Percentiles rank a stretch among this genome's conserved stretches.
These are phyloP conservation scores for Drosophila bocqueti DNA, from an alignment of 1,140 invertebrate species.

Conservation along the genomic window DNA sequence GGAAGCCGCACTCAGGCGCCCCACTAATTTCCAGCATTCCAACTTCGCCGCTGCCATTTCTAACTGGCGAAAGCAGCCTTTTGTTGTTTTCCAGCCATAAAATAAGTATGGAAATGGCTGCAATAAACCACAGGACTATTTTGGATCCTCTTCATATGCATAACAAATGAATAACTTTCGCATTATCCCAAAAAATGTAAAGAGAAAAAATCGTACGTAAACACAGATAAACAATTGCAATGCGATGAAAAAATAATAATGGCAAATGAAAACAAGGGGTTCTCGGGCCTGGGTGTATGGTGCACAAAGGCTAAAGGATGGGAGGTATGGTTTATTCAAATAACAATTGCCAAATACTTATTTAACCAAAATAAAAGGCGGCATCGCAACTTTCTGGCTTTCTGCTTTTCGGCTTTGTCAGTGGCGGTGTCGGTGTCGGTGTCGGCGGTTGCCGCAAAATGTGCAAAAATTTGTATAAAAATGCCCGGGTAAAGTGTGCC, in stretches of 20 bases:
- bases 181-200: conserved; percentile 43
- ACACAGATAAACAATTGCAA: conserved; percentile 69
- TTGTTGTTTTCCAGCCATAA: conserved; percentile 41
- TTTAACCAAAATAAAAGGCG: conserved; percentile 72
- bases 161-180: conserved; percentile 78
- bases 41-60: conserved; percentile 27
- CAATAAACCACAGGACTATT: conserved; percentile 53
- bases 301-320: conserved; percentile 53
- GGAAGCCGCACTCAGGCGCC: conserved; percentile 54
- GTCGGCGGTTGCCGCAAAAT: conserved; percentile 24
- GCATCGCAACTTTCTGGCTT: conserved; percentile 63
- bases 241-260: conserved; percentile 57
- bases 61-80: conserved; percentile 52
- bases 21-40: conserved; percentile 47
- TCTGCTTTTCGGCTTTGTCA: conserved; percentile 47
- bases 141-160: conserved; percentile 73
- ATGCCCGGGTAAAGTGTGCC: conserved; percentile 63
- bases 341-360: conserved; percentile 81
- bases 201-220: conserved; percentile 19
- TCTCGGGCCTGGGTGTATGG: background rate
- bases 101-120: conserved; percentile 21
- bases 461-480: conserved; percentile 71
- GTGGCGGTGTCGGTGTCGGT: conserved; percentile 15
- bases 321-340: conserved; percentile 61
- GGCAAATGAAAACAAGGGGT: conserved; percentile 48